Evolutionary conservation across 2,797 vertebrate species (phyloP).

Genomic region (Echeneis naucrates): DNA sequence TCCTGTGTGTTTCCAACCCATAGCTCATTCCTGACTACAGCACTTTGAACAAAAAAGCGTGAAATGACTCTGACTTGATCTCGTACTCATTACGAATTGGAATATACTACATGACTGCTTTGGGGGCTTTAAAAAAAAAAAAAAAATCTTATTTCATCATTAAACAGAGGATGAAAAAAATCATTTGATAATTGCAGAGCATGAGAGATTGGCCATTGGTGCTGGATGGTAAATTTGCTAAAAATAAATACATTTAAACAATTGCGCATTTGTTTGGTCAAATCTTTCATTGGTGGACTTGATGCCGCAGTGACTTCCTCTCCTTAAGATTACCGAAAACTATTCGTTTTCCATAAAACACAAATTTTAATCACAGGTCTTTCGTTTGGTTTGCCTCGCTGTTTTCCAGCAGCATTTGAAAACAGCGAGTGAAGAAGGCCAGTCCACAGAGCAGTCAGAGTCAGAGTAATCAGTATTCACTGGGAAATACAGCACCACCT

Average conservation of each 20-base stretch:
- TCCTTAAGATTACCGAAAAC: conserved; percentile 19
- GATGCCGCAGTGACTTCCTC: conserved; percentile 52
- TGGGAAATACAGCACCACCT: conserved; percentile 38
- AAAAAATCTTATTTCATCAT: conserved; percentile 43
- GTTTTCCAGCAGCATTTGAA: conserved; percentile 17
- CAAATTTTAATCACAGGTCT: background rate
- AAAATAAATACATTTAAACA: too few species aligned
- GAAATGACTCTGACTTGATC: conserved; percentile 28
- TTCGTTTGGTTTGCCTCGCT: background rate
- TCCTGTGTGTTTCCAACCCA: conserved; percentile 3
- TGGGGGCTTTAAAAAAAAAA: conserved; percentile 25
- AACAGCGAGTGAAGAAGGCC: conserved; percentile 1
- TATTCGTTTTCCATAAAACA: conserved; percentile 22
- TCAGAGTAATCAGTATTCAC: conserved; percentile 42
- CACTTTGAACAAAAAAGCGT: conserved; percentile 20
- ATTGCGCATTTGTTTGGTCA: conserved; percentile 16
- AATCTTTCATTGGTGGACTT: conserved; percentile 37
- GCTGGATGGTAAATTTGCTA: conserved; percentile 26
- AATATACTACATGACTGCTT: conserved; percentile 33
- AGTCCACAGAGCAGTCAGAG: conserved; percentile 24
- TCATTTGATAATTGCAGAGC: conserved; percentile 44
- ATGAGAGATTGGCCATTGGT: conserved; percentile 20
- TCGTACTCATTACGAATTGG: conserved; percentile 22
- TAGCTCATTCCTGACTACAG: conserved; percentile 25
- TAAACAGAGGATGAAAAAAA: conserved; percentile 35